These are phyloP conservation scores for Pandemis heparana DNA, from an alignment of 2,888 invertebrate genomes.

Conservation along the genomic window DNA sequence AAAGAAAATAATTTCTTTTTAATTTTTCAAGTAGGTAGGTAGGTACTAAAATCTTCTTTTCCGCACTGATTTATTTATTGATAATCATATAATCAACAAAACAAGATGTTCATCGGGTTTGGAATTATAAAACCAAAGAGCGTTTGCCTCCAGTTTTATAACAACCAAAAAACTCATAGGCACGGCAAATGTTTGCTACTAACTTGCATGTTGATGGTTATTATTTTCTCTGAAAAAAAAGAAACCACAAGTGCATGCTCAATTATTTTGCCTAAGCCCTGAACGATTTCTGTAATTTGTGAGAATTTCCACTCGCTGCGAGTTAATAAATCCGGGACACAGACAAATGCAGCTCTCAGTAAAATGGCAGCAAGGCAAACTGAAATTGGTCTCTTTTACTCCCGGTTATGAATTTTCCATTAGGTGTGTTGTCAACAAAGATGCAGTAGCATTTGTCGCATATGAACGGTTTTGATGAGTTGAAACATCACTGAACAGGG, in stretches of 20 bases:
- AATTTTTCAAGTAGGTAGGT: too few relatives aligned
- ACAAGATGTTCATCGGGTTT: too few relatives aligned
- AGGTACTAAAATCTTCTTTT: too few relatives aligned
- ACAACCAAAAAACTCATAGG: not conserved
- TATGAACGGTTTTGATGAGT: constrained; percentile 48
- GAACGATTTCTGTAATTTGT: not conserved
- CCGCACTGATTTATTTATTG: too few relatives aligned
- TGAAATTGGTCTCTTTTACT: constrained; percentile 37
- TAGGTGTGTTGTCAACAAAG: constrained; percentile 52
- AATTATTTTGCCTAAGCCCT: not conserved
- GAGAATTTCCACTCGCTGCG: constrained; percentile 17
- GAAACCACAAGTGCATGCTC: not conserved
- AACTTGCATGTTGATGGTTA: too few relatives aligned
- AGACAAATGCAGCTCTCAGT: constrained; percentile 10
- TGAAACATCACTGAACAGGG: constrained; percentile 55
- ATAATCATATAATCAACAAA: too few relatives aligned
- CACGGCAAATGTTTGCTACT: too few relatives aligned
- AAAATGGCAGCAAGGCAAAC: constrained; percentile 24
- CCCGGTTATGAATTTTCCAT: constrained; percentile 51
- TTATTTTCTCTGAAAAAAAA: too few relatives aligned
- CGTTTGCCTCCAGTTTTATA: constrained; percentile 47
- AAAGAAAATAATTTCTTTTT: not conserved
- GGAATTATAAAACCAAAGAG: constrained; percentile 45
- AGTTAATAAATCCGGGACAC: constrained; percentile 17
- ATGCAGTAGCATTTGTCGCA: constrained; percentile 43